Conservation (phyloP, 2,888 invertebrate species). For the Agrochola litura region DNA sequence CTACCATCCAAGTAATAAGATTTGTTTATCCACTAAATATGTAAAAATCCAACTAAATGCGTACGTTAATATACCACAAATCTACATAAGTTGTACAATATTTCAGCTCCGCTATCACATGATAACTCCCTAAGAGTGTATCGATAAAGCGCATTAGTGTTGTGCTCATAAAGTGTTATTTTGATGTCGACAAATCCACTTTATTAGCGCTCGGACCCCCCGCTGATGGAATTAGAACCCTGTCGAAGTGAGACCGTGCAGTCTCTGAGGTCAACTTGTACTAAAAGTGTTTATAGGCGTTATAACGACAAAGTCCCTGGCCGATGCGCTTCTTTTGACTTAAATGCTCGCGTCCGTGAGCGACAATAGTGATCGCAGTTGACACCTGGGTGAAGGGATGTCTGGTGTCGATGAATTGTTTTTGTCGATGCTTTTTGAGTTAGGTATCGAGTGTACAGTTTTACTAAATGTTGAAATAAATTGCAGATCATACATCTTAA, state of each 20-base stretch:
- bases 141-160: constrained; percentile 85
- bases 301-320: constrained; percentile 83
- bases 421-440: constrained; percentile 53
- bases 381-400: constrained; percentile 86
- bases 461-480: not conserved
- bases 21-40: constrained; percentile 57
- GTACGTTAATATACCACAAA: constrained; percentile 67
- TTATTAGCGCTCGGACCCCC: constrained; percentile 87
- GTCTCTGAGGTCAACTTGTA: constrained; percentile 71
- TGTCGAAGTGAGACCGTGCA: constrained; percentile 77
- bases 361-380: constrained; percentile 85
- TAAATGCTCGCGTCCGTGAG: constrained; percentile 86
- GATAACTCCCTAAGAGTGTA: constrained; percentile 76
- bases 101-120: constrained; percentile 72
- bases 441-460: not conserved
- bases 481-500: not conserved
- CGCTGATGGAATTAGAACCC: constrained; percentile 82
- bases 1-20: constrained; percentile 47
- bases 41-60: constrained; percentile 58
- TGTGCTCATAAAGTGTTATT: constrained; percentile 87
- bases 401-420: constrained; percentile 50
- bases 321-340: constrained; percentile 85
- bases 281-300: constrained; percentile 77
- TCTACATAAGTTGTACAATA: constrained; percentile 66
- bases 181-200: constrained; percentile 90